phyloP scores from a whole-genome alignment of 2,113 vertebrate genomes.

The Macroglossus sobrinus region DNA sequence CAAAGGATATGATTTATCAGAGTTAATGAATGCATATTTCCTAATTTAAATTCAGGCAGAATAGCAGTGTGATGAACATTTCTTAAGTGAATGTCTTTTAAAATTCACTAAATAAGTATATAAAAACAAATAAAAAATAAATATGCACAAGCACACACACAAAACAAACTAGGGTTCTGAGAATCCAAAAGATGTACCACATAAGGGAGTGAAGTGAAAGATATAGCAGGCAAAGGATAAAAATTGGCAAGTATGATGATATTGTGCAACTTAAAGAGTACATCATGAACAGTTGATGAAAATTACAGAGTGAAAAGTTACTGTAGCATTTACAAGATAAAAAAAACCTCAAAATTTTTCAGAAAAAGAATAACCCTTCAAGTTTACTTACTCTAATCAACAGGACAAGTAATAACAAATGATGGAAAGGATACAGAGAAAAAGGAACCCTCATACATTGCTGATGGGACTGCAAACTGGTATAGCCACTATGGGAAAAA shows the following conservation, averaged over 20 bases:
- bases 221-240: not conserved
- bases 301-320: not conserved
- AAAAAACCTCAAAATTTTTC: not conserved
- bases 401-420: too few relatives aligned
- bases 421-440: too few relatives aligned
- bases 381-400: not conserved
- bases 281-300: not conserved
- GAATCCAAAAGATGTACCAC: not conserved
- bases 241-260: not conserved
- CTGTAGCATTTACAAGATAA: not conserved
- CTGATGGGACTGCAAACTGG: too few relatives aligned
- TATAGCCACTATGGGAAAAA: too few relatives aligned
- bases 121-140: not conserved
- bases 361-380: not conserved
- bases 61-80: not conserved
- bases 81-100: not conserved
- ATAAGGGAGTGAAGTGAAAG: not conserved
- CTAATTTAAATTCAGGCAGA: not conserved
- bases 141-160: not conserved
- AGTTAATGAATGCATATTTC: not conserved
- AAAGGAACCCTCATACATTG: too few relatives aligned
- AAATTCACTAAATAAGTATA: not conserved
- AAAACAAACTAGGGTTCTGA: not conserved
- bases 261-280: not conserved
- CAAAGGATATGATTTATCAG: constrained; percentile 20